These are phyloP conservation scores for Pseudomugil gertrudae DNA, from an alignment of 2,797 vertebrate species.

Conservation along the genomic window DNA sequence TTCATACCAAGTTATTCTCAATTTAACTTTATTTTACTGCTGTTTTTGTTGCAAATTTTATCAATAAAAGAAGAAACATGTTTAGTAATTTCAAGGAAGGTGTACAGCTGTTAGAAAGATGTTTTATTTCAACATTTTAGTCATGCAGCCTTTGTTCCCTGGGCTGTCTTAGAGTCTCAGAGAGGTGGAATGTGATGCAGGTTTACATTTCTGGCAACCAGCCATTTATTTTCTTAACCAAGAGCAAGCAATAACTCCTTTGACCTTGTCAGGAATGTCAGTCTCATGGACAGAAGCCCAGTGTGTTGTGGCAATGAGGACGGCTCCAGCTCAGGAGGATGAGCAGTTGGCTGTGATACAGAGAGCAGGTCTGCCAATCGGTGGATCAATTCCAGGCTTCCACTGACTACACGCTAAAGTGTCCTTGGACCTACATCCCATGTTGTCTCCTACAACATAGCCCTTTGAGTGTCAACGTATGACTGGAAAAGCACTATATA, in stretches of 20 bases:
- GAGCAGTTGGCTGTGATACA: too few relatives aligned
- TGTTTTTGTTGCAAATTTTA: not conserved
- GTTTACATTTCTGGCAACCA: slow-evolving; percentile 48
- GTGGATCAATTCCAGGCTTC: too few relatives aligned
- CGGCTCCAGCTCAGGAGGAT: too few relatives aligned
- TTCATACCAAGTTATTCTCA: not conserved
- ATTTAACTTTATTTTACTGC: not conserved
- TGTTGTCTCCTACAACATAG: too few relatives aligned
- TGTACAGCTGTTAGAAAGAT: not conserved
- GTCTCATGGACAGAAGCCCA: slow-evolving; percentile 25
- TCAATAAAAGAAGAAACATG: not conserved
- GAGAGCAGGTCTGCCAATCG: too few relatives aligned
- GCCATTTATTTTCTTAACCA: slow-evolving; percentile 33
- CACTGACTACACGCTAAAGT: too few relatives aligned
- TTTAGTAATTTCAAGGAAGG: slow-evolving; percentile 9
- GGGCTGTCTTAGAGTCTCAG: not conserved
- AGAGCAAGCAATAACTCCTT: slow-evolving; percentile 36
- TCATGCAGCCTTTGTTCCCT: slow-evolving; percentile 28
- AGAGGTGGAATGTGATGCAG: slow-evolving; percentile 53
- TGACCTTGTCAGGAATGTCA: slow-evolving; percentile 58
- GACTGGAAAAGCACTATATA: too few relatives aligned
- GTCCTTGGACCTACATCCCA: too few relatives aligned
- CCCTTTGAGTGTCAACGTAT: too few relatives aligned
- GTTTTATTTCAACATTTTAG: slow-evolving; percentile 20
- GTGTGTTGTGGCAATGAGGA: slow-evolving; percentile 9